Percentiles rank a stretch among this genome's conserved stretches.
Evolutionary conservation across 2,888 invertebrate species (phyloP).

Genomic region (Pristionchus japonicus): DNA sequence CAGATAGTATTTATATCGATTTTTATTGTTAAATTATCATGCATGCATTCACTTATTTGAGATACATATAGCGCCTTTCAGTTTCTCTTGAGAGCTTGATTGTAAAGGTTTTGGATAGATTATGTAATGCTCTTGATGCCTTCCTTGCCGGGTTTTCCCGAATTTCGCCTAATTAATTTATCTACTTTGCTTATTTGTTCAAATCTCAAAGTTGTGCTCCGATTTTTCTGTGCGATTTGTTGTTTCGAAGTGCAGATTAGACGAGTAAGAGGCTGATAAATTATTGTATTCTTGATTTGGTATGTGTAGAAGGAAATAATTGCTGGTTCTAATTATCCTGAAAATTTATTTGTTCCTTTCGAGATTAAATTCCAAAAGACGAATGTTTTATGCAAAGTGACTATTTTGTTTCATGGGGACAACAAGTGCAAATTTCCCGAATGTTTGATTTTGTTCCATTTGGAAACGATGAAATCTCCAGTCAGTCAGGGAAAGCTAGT

Average conservation of each 20-base stretch:
- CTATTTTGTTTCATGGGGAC: background rate
- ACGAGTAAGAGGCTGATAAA: conserved; percentile 20
- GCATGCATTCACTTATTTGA: background rate
- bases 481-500: too few species aligned
- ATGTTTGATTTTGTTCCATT: background rate
- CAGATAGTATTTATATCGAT: background rate
- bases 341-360: background rate
- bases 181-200: background rate
- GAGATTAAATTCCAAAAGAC: background rate
- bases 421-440: background rate
- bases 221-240: background rate
- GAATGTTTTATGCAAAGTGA: background rate
- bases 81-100: background rate
- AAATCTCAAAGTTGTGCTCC: background rate
- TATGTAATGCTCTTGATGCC: background rate
- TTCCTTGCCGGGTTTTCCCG: background rate
- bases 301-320: background rate
- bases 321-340: background rate
- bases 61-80: conserved; percentile 10
- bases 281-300: background rate
- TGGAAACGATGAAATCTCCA: too few species aligned
- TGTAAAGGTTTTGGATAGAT: background rate
- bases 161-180: background rate
- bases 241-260: conserved; percentile 2
- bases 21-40: background rate